phyloP scores from a whole-genome alignment of 1,140 invertebrate genomes.

The Heliothis virescens region DNA sequence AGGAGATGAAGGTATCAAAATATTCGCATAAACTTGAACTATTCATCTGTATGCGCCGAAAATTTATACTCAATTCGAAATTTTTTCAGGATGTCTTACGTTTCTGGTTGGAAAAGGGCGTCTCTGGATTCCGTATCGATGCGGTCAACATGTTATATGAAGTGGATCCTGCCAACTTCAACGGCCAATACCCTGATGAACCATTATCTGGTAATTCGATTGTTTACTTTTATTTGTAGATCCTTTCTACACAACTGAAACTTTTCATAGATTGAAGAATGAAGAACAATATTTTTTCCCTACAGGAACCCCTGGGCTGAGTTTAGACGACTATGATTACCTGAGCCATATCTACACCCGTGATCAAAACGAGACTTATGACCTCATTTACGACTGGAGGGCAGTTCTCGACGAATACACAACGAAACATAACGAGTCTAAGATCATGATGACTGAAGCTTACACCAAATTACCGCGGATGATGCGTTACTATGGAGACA shows the following conservation, averaged over 20 bases:
- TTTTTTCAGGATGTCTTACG: slow-evolving; percentile 87
- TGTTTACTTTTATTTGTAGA: neutral
- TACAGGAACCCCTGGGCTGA: slow-evolving; percentile 66
- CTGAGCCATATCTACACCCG: slow-evolving; percentile 88
- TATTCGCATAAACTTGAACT: slow-evolving; percentile 5
- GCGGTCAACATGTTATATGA: slow-evolving; percentile 88
- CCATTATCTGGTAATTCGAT: slow-evolving; percentile 73
- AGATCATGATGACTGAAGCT: slow-evolving; percentile 91
- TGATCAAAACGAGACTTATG: slow-evolving; percentile 83
- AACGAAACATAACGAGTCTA: slow-evolving; percentile 70
- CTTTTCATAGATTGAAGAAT: neutral
- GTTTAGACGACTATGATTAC: slow-evolving; percentile 86
- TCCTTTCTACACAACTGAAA: too few species aligned
- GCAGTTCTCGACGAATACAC: slow-evolving; percentile 83
- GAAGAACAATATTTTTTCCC: too few species aligned
- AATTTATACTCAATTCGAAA: neutral
- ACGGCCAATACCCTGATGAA: slow-evolving; percentile 86
- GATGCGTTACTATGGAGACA: slow-evolving; percentile 88
- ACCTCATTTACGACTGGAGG: slow-evolving; percentile 86
- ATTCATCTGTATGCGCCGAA: too few species aligned
- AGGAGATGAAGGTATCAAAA: slow-evolving; percentile 88
- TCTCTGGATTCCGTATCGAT: slow-evolving; percentile 92
- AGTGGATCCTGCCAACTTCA: slow-evolving; percentile 77
- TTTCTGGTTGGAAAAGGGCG: slow-evolving; percentile 91
- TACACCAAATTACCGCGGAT: slow-evolving; percentile 87